Conservation (phyloP, 1,140 invertebrate genomes). For the Papilio machaon region DNA sequence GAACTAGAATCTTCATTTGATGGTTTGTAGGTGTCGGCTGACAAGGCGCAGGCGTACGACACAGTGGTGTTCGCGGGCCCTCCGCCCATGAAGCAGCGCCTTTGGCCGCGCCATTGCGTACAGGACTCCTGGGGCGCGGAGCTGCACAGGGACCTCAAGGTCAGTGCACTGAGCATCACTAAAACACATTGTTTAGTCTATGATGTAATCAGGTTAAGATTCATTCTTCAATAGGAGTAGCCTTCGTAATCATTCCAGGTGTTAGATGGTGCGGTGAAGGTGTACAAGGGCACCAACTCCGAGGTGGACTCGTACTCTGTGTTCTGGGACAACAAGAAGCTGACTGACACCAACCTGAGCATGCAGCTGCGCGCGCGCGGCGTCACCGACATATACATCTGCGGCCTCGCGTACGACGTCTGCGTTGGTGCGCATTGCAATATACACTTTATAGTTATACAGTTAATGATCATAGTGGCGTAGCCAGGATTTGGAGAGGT, state of each 20-base stretch:
- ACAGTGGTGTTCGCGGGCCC: slow-evolving; percentile 95
- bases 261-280: slow-evolving; percentile 86
- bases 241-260: slow-evolving; percentile 48
- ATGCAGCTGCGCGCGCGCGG: slow-evolving; percentile 89
- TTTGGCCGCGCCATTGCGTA: slow-evolving; percentile 98
- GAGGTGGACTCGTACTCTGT: slow-evolving; percentile 99
- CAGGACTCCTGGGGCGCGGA: slow-evolving; percentile 97
- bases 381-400: slow-evolving; percentile 96
- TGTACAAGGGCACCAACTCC: slow-evolving; percentile 97
- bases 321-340: slow-evolving; percentile 98
- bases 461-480: not conserved
- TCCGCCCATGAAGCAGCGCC: slow-evolving; percentile 90
- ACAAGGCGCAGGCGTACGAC: slow-evolving; percentile 93
- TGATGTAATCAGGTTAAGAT: not conserved
- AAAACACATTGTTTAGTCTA: not conserved
- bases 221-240: not conserved
- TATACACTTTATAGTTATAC: not conserved
- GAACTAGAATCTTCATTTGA: not conserved
- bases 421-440: slow-evolving; percentile 88
- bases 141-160: slow-evolving; percentile 95
- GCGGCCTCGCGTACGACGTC: slow-evolving; percentile 97
- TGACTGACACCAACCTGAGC: slow-evolving; percentile 93
- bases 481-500: not conserved
- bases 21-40: slow-evolving; percentile 81
- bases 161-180: slow-evolving; percentile 54